Conservation (phyloP, 2,888 invertebrate genomes). For the Epiblema foenella region DNA sequence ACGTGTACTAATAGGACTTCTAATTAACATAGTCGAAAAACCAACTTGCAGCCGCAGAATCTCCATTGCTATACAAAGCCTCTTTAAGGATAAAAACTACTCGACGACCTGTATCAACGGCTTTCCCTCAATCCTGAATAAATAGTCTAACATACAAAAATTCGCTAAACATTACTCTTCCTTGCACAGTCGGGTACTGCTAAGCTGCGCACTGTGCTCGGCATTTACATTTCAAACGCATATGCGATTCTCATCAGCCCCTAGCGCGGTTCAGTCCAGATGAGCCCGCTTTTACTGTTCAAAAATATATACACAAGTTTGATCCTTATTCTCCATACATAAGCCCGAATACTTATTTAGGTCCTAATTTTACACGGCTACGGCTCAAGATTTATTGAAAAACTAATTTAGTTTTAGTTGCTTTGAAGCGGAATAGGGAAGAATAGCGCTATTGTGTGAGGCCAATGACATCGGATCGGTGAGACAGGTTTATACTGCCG, state of each 20-base stretch:
- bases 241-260: slow-evolving; percentile 40
- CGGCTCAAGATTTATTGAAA: slow-evolving; percentile 33
- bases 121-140: too few relatives aligned
- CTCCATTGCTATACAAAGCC: too few relatives aligned
- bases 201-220: slow-evolving; percentile 42
- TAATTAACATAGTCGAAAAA: too few relatives aligned
- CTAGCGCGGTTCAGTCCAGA: slow-evolving; percentile 24
- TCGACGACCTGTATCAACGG: too few relatives aligned
- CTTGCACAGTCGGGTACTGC: slow-evolving; percentile 9
- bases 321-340: neutral
- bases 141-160: neutral
- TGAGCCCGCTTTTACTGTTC: slow-evolving; percentile 17
- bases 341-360: neutral
- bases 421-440: neutral
- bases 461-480: slow-evolving; percentile 4
- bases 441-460: slow-evolving; percentile 1
- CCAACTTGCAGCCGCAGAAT: too few relatives aligned
- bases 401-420: slow-evolving; percentile 29
- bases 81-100: too few relatives aligned
- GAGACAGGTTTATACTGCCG: neutral
- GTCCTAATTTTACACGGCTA: neutral
- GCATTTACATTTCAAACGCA: slow-evolving; percentile 62
- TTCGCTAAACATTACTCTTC: neutral
- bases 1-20: too few relatives aligned
- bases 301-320: slow-evolving; percentile 17